Conservation (phyloP, 2,113 vertebrate species). For the Noturus placidus region DNA sequence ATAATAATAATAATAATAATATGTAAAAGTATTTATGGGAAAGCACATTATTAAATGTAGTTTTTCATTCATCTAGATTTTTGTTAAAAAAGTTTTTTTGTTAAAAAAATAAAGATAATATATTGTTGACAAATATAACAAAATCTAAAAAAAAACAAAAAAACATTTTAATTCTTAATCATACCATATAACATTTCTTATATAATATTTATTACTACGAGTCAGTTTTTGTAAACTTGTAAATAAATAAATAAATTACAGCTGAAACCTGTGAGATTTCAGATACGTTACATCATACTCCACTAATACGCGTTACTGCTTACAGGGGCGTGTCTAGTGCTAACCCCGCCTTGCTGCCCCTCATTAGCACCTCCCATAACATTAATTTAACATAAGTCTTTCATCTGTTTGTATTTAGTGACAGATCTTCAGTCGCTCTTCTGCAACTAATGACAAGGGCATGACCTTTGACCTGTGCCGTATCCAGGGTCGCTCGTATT, state of each 20-base stretch:
- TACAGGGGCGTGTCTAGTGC: not conserved
- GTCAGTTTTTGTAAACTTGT: not conserved
- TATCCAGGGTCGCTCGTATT: not conserved
- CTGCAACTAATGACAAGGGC: not conserved
- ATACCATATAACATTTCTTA: not conserved
- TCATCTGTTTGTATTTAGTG: not conserved
- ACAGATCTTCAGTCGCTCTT: not conserved
- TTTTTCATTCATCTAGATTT: too few relatives aligned
- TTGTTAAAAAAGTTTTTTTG: too few relatives aligned
- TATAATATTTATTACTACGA: not conserved
- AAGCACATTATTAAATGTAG: not conserved
- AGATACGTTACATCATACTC: not conserved
- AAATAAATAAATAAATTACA: not conserved
- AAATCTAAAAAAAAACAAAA: too few relatives aligned
- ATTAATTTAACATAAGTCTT: not conserved
- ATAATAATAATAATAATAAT: constrained; percentile 2
- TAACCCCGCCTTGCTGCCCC: not conserved
- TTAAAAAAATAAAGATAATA: too few relatives aligned
- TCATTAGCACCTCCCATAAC: not conserved
- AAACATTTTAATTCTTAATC: not conserved
- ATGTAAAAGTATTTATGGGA: not conserved
- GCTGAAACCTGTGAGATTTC: not conserved
- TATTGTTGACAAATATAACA: too few relatives aligned
- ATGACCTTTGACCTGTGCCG: not conserved
- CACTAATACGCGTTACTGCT: not conserved